phyloP scores from a whole-genome alignment of 64 coral and sea anemone species.

The Actinia equina region DNA sequence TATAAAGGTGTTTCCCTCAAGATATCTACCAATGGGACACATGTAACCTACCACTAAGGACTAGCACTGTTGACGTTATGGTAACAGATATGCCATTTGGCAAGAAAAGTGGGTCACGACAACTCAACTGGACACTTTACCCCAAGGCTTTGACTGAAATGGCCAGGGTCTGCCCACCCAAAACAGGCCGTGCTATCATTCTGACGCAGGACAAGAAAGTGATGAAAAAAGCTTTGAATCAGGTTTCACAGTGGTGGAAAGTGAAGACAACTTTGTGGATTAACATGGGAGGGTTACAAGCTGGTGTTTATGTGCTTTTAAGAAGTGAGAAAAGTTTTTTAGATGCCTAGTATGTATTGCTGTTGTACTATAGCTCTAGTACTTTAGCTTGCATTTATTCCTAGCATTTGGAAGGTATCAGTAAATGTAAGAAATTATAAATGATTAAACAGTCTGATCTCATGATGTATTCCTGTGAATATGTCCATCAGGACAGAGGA shows the following conservation, averaged over 20 bases:
- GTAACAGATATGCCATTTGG: constrained; percentile 97
- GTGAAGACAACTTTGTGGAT: constrained; percentile 87
- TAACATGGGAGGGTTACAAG: constrained; percentile 92
- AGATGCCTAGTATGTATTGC: background rate
- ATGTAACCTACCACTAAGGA: constrained; percentile 78
- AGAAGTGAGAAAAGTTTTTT: constrained; percentile 60
- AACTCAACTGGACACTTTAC: constrained; percentile 90
- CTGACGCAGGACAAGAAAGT: constrained; percentile 97
- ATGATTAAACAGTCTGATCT: no score
- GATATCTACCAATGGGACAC: constrained; percentile 90
- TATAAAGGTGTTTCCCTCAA: constrained; percentile 14
- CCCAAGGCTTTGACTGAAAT: constrained; percentile 78
- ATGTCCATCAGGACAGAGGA: no score
- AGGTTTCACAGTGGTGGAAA: constrained; percentile 52
- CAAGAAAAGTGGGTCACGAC: constrained; percentile 92
- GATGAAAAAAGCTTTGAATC: constrained; percentile 55
- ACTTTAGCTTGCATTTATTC: no score
- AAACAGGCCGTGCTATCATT: constrained; percentile 75
- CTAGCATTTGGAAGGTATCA: no score
- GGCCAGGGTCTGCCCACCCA: constrained; percentile 71
- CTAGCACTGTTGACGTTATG: constrained; percentile 79
- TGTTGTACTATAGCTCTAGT: no score
- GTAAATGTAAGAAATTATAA: no score
- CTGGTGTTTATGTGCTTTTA: constrained; percentile 68
- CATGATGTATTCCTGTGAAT: no score